Base-by-base conservation (phyloP, 2,888 invertebrate species). In the Zygogramma bicolorata region DNA sequence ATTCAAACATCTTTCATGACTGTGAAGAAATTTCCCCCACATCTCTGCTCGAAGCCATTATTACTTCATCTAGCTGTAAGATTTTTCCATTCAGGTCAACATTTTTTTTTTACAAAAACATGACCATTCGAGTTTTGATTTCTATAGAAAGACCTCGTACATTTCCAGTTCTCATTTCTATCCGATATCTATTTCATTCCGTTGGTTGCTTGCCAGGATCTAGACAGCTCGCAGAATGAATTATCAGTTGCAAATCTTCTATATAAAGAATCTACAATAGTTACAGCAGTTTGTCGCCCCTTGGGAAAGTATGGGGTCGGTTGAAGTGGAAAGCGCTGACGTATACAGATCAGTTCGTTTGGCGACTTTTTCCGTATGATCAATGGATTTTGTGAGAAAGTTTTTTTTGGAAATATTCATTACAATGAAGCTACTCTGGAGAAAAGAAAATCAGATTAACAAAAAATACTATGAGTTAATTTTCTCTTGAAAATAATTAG, bases 211-310 rank as follows among this genome's bases (percentile, higher is more conserved):
- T 80, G 80, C 79, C 80, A 80, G 72, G 73, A 75, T 63, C 71
- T 74, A 77, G 77, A 79, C 79, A 77, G 73, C 67, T 75, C 71
- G 67, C 65, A 72, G 75, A 74, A 80, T 81, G 81, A 81, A 80
- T 81, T 81, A 81, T 80, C 78, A 78, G 77, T 75, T 80, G 78
- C 78, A 77, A 79, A 79, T 80, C 80, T 77, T 77, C 78, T 78
- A 76, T 77, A 77, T 77, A 76, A 76, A 81, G 77, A 79, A 76
- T 73, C 76, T 79, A 71, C 75, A 75, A 76, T 78, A 72, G 72
- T 73, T 75, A 71, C 75, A 69, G 72, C 71, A 79, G 77, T 76
- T 77, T 75, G 77, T 79, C 76, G 76, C 77, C 72, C 77, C 69
- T 65, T 46, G 57, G 70, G 68, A 66, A 73, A 71, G 71, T 72